phyloP scores from a whole-genome alignment of 92 coral and sea anemone genomes.

The Porites rus region DNA sequence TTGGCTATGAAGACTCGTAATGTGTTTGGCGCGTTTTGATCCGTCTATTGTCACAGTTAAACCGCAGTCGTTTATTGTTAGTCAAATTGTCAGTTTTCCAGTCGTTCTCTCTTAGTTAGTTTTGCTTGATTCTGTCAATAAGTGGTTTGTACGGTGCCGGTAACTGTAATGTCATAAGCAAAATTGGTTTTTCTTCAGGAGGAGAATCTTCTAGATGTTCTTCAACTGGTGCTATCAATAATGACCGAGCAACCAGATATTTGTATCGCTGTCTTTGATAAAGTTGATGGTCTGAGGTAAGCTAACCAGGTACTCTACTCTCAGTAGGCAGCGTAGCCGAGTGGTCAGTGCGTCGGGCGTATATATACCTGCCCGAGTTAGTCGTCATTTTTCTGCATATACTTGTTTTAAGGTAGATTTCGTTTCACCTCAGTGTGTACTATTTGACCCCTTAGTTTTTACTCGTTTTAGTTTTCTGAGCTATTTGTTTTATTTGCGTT shows the following conservation, averaged over 20 bases:
- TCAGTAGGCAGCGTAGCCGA: not conserved
- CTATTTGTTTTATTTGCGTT: not conserved
- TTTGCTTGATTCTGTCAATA: no score
- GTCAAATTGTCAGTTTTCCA: no score
- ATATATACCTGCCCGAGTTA: no score
- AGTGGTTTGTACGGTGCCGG: not conserved
- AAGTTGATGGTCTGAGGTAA: conserved; percentile 93
- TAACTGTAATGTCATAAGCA: not conserved
- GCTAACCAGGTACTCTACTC: not conserved
- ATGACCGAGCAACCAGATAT: conserved; percentile 96
- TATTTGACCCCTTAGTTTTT: not conserved
- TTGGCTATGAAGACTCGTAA: no score
- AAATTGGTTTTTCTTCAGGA: conserved; percentile 58
- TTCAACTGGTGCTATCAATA: conserved; percentile 90
- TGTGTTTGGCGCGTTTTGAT: no score
- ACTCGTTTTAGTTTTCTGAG: not conserved
- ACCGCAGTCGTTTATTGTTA: no score
- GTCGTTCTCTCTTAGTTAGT: no score
- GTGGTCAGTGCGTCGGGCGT: no score
- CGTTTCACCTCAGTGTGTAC: not conserved
- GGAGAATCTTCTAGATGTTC: conserved; percentile 91
- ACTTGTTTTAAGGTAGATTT: no score
- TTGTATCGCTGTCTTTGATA: conserved; percentile 85
- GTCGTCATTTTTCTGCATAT: no score
- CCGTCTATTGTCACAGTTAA: no score